These are phyloP conservation scores for Battus philenor DNA, from an alignment of 1,140 invertebrate species.

Conservation along the genomic window DNA sequence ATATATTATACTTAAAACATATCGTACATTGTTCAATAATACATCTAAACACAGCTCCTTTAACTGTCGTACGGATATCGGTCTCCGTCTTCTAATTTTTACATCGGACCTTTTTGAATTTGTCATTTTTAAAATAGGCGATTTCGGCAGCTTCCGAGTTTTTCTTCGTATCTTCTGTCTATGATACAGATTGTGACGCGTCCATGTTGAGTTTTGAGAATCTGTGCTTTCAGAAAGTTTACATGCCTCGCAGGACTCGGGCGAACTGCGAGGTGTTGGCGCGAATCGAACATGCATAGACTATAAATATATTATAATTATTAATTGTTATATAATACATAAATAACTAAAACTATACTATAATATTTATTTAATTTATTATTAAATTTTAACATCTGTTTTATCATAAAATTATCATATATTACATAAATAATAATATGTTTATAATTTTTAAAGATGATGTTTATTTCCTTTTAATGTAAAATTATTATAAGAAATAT, in stretches of 20 bases:
- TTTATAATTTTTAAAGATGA: too few relatives aligned
- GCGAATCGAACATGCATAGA: constrained; percentile 59
- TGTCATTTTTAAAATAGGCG: constrained; percentile 35
- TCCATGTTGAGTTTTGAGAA: constrained; percentile 16
- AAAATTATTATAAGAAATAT: too few relatives aligned
- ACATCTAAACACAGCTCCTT: constrained; percentile 48
- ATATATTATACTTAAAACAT: too few relatives aligned
- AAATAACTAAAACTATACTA: background rate
- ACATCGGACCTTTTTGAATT: constrained; percentile 10
- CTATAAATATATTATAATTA: background rate
- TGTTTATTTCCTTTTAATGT: too few relatives aligned
- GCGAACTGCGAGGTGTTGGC: constrained; percentile 39
- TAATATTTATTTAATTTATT: background rate
- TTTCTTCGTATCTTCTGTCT: constrained; percentile 20
- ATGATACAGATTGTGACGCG: constrained; percentile 16
- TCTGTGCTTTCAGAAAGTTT: constrained; percentile 20
- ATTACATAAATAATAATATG: too few relatives aligned
- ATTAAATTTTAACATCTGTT: background rate
- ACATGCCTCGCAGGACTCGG: constrained; percentile 24
- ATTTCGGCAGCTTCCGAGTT: constrained; percentile 18
- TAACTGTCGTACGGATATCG: constrained; percentile 26
- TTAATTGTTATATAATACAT: background rate
- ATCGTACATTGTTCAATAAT: constrained; percentile 38
- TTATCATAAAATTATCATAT: background rate
- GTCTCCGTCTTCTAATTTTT: constrained; percentile 21